Conservation (phyloP, 2,113 vertebrate genomes). For the Odobenus rosmarus region DNA sequence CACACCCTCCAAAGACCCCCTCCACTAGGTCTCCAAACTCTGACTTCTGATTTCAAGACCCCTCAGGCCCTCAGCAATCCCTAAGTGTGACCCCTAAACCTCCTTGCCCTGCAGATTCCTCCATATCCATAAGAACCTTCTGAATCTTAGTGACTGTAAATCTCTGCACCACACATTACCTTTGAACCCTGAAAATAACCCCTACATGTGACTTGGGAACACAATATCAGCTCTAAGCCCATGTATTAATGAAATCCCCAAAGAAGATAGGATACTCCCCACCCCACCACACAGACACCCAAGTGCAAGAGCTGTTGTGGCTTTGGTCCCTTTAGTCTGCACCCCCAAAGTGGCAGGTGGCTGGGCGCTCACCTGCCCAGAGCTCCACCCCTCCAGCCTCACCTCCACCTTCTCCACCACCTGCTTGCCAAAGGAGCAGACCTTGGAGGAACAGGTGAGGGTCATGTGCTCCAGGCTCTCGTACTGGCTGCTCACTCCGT, state of each 20-base stretch:
- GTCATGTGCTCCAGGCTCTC: constrained; percentile 85
- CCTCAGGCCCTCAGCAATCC: neutral
- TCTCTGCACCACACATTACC: neutral
- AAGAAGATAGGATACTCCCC: neutral
- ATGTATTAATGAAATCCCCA: neutral
- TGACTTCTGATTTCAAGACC: neutral
- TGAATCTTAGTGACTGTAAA: neutral
- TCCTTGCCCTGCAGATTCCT: neutral
- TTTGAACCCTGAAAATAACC: neutral
- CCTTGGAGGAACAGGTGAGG: constrained; percentile 85
- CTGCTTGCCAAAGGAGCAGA: constrained; percentile 86
- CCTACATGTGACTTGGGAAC: neutral
- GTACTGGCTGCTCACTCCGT: constrained; percentile 86
- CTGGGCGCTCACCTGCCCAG: neutral
- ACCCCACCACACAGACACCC: neutral
- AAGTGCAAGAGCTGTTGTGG: neutral
- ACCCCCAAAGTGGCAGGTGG: neutral
- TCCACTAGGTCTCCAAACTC: neutral
- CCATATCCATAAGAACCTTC: neutral
- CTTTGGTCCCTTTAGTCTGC: neutral
- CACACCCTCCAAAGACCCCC: neutral
- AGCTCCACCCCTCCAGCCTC: constrained; percentile 75
- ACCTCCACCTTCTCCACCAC: constrained; percentile 86
- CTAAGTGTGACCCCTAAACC: neutral
- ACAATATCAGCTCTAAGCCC: neutral